Conservation (phyloP, 1,140 invertebrate genomes). For the Lordiphosa clarofinis region DNA sequence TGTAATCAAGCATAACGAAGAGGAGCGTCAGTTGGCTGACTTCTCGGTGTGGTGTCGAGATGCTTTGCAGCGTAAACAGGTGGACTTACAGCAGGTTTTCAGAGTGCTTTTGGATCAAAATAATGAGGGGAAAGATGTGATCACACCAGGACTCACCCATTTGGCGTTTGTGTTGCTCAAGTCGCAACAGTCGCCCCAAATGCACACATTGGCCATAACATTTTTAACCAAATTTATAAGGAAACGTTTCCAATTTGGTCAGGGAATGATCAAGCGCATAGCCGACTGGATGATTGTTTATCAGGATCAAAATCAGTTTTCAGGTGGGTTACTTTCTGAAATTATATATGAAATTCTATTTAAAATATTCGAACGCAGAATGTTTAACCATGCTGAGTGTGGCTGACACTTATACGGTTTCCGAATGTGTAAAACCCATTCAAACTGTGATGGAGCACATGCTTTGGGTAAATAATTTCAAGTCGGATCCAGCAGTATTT, state of each 20-base stretch:
- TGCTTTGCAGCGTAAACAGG: slow-evolving; percentile 62
- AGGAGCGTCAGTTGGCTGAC: slow-evolving; percentile 53
- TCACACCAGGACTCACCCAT: slow-evolving; percentile 68
- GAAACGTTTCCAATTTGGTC: slow-evolving; percentile 68
- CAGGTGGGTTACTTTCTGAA: slow-evolving; percentile 27
- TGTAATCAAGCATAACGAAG: slow-evolving; percentile 69
- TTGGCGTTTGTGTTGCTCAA: slow-evolving; percentile 67
- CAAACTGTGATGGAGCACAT: slow-evolving; percentile 72
- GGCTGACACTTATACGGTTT: slow-evolving; percentile 74
- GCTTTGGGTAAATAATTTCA: slow-evolving; percentile 51
- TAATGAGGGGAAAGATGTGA: slow-evolving; percentile 74
- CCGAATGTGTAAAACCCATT: slow-evolving; percentile 64
- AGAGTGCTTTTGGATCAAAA: slow-evolving; percentile 73
- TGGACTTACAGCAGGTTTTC: slow-evolving; percentile 68
- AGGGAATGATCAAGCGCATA: slow-evolving; percentile 63
- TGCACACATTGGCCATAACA: slow-evolving; percentile 61
- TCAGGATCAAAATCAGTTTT: slow-evolving; percentile 71
- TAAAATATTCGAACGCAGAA: slow-evolving; percentile 30
- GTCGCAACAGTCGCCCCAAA: slow-evolving; percentile 43
- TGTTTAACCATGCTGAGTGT: slow-evolving; percentile 69
- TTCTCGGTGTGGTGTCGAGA: slow-evolving; percentile 75
- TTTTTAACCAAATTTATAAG: slow-evolving; percentile 71
- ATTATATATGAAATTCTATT: too few species aligned
- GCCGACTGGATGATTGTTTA: slow-evolving; percentile 75
- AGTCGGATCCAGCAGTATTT: neutral